Percentiles rank a stretch among this genome's conserved stretches.
phyloP scores from a whole-genome alignment of 2,888 invertebrate species.

The Ectropis crepuscularia region DNA sequence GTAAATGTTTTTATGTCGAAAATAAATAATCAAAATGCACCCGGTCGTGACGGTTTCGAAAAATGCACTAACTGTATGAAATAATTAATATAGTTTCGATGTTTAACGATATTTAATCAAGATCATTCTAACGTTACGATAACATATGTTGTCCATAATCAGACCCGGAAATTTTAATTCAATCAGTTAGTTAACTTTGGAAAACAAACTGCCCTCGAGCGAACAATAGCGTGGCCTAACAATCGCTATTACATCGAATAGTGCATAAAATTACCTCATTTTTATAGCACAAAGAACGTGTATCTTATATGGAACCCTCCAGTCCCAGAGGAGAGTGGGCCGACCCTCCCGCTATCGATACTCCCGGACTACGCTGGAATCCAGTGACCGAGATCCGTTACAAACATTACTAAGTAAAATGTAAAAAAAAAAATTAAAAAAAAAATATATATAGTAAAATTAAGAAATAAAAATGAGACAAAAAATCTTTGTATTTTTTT shows the following conservation, averaged over 20 bases:
- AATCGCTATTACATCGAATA: slow-evolving; percentile 57
- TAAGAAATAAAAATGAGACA: no score
- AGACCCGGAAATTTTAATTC: slow-evolving; percentile 4
- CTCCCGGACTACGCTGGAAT: slow-evolving; percentile 37
- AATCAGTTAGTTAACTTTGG: slow-evolving; percentile 23
- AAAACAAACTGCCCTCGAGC: slow-evolving; percentile 34
- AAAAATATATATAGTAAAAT: no score
- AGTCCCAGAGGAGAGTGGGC: slow-evolving; percentile 59
- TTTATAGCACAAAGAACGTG: slow-evolving; percentile 69
- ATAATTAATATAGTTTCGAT: no score
- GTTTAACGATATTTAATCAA: no score
- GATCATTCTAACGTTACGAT: not conserved
- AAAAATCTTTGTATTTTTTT: no score
- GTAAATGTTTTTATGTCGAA: no score
- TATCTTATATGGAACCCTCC: slow-evolving; percentile 60
- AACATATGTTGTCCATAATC: slow-evolving; percentile 9
- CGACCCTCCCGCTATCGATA: slow-evolving; percentile 56
- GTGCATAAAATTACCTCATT: slow-evolving; percentile 81
- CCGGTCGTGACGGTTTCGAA: no score
- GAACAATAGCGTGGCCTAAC: slow-evolving; percentile 38
- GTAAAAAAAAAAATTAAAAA: not conserved
- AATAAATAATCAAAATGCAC: no score
- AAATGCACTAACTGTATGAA: no score
- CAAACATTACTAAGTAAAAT: not conserved
- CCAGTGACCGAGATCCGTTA: slow-evolving; percentile 18